These are phyloP conservation scores for Brachionus paranguensis DNA, from an alignment of 1,140 invertebrate genomes.

Conservation along the genomic window DNA sequence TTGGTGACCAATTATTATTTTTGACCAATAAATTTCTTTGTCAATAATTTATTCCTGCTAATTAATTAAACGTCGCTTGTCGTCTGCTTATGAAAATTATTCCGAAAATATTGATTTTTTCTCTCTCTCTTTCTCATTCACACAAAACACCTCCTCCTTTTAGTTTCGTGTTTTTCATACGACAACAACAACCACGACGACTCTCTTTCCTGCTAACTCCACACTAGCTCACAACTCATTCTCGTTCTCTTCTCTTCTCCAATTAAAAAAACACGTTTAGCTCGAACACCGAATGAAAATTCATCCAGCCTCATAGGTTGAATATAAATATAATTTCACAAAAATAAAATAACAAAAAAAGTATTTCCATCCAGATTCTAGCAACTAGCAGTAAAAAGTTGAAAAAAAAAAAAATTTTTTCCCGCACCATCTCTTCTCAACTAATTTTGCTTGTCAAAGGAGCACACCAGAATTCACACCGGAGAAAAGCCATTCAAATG, in stretches of 20 bases:
- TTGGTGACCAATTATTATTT: not conserved
- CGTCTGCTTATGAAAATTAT: conserved; percentile 9
- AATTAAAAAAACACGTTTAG: conserved; percentile 4
- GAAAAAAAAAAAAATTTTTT: no score
- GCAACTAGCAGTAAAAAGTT: no score
- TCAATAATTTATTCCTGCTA: not conserved
- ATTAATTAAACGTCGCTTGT: not conserved
- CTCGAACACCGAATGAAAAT: not conserved
- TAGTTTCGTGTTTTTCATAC: not conserved
- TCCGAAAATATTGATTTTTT: conserved; percentile 35
- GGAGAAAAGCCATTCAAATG: conserved; percentile 53
- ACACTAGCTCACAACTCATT: no score
- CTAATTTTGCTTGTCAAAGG: not conserved
- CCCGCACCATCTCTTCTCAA: no score
- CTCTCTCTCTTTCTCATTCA: not conserved
- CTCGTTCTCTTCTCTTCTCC: not conserved
- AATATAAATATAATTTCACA: not conserved
- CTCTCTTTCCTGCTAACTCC: conserved; percentile 15
- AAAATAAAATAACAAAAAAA: no score
- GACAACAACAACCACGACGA: not conserved
- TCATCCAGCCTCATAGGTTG: no score
- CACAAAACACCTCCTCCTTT: conserved; percentile 21
- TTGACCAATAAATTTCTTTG: not conserved
- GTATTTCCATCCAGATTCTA: no score
- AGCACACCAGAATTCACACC: conserved; percentile 44